These are phyloP conservation scores for Podarcis cretensis DNA, from an alignment of 2,113 vertebrate species.

Conservation along the genomic window DNA sequence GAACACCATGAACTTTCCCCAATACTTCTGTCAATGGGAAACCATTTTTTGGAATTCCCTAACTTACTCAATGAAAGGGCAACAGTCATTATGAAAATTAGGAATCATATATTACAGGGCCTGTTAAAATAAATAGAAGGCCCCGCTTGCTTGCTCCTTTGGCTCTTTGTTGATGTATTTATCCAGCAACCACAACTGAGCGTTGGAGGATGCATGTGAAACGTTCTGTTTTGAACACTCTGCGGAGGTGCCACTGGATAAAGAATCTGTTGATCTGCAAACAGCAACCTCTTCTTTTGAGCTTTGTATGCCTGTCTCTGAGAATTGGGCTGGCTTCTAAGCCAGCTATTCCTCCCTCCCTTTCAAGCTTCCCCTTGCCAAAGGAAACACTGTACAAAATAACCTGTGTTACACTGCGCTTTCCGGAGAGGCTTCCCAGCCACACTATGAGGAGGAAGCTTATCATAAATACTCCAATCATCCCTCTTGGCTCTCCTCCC, in stretches of 20 bases:
- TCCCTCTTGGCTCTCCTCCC: slow-evolving; percentile 14
- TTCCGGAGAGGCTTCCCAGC: slow-evolving; percentile 19
- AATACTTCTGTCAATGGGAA: neutral
- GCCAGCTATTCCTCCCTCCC: neutral
- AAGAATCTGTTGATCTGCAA: slow-evolving; percentile 23
- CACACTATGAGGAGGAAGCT: neutral
- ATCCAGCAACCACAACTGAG: neutral
- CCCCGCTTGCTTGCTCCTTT: neutral
- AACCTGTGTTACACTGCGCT: neutral
- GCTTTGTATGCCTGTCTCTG: neutral
- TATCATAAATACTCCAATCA: slow-evolving; percentile 27
- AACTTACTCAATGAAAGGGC: neutral
- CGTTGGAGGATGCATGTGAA: neutral
- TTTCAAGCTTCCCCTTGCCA: slow-evolving; percentile 19
- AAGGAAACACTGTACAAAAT: slow-evolving; percentile 17
- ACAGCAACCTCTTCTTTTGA: slow-evolving; percentile 23
- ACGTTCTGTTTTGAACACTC: neutral
- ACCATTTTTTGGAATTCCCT: neutral
- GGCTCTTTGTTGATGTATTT: neutral
- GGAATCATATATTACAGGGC: neutral
- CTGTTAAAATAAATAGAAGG: neutral
- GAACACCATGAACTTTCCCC: neutral
- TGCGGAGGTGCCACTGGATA: neutral
- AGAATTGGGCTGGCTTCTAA: neutral
- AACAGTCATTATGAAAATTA: neutral